Conservation (phyloP, 2,888 invertebrate genomes). For the Protodeltote pygarga region DNA sequence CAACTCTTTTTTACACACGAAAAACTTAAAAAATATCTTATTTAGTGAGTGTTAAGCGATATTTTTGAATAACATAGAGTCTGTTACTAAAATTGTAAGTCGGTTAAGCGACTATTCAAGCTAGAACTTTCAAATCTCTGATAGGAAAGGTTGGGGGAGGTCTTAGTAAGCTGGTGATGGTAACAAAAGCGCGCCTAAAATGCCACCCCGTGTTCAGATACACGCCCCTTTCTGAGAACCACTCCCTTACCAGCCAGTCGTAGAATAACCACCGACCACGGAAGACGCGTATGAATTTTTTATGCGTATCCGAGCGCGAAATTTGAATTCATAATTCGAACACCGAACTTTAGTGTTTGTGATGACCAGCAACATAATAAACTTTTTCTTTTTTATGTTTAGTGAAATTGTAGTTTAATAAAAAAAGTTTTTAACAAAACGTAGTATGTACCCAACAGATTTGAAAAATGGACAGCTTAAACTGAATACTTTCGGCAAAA, state of each 20-base stretch:
- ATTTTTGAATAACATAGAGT: constrained; percentile 15
- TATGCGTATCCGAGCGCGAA: constrained; percentile 30
- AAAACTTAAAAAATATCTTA: constrained; percentile 35
- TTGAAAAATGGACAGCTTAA: constrained; percentile 79
- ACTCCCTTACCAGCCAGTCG: constrained; percentile 77
- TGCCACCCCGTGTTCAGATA: constrained; percentile 69
- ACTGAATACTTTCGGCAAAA: constrained; percentile 72
- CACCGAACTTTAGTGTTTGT: constrained; percentile 32
- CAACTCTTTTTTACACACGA: constrained; percentile 31
- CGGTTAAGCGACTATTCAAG: constrained; percentile 54
- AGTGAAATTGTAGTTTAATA: constrained; percentile 10
- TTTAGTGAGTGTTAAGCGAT: constrained; percentile 19
- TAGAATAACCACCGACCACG: constrained; percentile 49
- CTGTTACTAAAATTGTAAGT: constrained; percentile 60
- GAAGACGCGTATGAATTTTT: constrained; percentile 50
- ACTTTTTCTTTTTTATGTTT: constrained; percentile 35
- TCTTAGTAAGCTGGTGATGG: constrained; percentile 57
- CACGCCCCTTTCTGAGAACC: constrained; percentile 77
- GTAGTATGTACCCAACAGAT: constrained; percentile 83
- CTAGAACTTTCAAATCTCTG: constrained; percentile 41
- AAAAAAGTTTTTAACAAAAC: constrained; percentile 50
- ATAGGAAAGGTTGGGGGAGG: constrained; percentile 48
- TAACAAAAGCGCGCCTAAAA: constrained; percentile 78
- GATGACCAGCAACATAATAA: constrained; percentile 30
- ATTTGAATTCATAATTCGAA: constrained; percentile 38